Base-by-base conservation (phyloP, 2,113 vertebrate species). In the Andinoacara biseriatus region DNA sequence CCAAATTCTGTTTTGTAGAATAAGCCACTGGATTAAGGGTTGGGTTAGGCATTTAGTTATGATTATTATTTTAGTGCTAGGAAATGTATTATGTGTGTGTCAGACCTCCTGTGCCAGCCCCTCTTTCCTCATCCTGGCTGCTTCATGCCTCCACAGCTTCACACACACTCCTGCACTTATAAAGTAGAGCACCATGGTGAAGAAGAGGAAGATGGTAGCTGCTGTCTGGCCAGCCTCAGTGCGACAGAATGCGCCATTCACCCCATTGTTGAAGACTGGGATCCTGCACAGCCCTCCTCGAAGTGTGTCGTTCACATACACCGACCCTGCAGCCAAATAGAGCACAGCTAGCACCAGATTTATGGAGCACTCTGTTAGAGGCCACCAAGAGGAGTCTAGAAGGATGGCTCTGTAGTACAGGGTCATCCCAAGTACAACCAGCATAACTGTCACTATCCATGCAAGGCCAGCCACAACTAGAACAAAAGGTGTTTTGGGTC, bases 401-500 rank as follows among this genome's bases (percentile, higher is more conserved):
- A 99, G 97, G 80, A 99, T 98, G 49, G 97, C 97, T 33, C 97
- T 95, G 88, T 99, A 99, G 87, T 99, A 99, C 91, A 98, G 94
- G 7, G 96, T 97, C 97, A 99, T 97, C 57, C 98, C 98, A 9
- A 99, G 95, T 13, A 97, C 97, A 0, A 99, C 86, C 14, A 99
- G 22, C 10, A 97, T 97, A 1, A 99, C 89, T 0, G 98, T 99
- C 76, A 95, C 92, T 0, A 99, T 67, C 97, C 98, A 99, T 0
- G 96, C 96, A 54, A 97, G 80, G 0, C 97, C 97, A 0, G 96
- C 97, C 52, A 95, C 96, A 78, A 98, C 97, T 11, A 99, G 93
- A 2, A 99, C 43, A 62, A 98, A 99, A 0, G 98, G 96, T 0
- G 98, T 99, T 75, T 97, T 97, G 56, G 98, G 98, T 2, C 98